A percentile compares a stretch with the other conserved stretches of the same genome.
Conservation (phyloP, 2,113 vertebrate genomes). For the Apodemus sylvaticus region DNA sequence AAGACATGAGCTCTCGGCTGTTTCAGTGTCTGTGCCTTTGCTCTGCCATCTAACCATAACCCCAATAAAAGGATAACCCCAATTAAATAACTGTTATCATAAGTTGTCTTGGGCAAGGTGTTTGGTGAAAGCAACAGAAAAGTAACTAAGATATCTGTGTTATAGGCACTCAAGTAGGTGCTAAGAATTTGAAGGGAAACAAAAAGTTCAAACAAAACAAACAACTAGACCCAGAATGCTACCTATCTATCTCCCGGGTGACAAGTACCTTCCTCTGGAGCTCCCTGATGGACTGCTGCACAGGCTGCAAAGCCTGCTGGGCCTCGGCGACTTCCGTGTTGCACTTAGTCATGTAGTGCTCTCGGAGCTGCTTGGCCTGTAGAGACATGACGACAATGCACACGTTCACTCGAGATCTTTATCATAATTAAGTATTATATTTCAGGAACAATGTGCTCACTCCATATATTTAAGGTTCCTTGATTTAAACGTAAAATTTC, state of each 20-base stretch:
- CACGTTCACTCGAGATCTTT: background rate
- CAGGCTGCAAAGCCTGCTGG: slow-evolving; percentile 93
- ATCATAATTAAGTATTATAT: background rate
- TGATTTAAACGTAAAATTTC: slow-evolving; percentile 25
- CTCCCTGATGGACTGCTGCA: slow-evolving; percentile 93
- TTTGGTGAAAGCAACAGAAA: background rate
- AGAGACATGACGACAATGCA: background rate
- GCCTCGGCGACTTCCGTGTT: slow-evolving; percentile 94
- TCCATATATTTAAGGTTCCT: background rate
- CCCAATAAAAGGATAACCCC: background rate
- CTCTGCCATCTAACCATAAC: background rate
- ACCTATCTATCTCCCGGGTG: background rate
- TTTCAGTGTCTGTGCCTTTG: background rate
- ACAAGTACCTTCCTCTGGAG: slow-evolving; percentile 92
- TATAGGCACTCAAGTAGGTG: background rate
- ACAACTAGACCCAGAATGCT: background rate
- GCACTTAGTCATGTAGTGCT: slow-evolving; percentile 99
- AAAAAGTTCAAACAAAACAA: background rate
- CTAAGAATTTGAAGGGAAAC: background rate
- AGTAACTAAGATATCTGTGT: background rate
- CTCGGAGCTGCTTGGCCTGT: slow-evolving; percentile 94
- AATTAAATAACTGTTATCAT: background rate
- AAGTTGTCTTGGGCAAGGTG: background rate
- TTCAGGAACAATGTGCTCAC: background rate
- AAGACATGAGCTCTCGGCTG: background rate